phyloP scores from a whole-genome alignment of 2,888 invertebrate genomes.

The Onchidella celtica region DNA sequence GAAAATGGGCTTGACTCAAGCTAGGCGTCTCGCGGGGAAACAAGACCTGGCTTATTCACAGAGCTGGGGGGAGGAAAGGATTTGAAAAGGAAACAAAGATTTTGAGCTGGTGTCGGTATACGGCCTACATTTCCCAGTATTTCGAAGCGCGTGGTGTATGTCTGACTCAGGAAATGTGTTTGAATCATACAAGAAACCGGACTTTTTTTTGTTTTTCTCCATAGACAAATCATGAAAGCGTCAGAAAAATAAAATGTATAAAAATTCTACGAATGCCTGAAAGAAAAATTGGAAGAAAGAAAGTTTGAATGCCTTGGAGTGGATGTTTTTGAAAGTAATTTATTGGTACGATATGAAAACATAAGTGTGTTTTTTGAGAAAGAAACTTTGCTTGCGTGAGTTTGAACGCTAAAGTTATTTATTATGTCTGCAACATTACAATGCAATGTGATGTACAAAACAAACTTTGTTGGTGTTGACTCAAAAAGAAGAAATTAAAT shows the following conservation, averaged over 20 bases:
- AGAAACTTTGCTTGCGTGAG: not conserved
- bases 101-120: not conserved
- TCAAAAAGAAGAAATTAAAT: not conserved
- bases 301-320: too few species aligned
- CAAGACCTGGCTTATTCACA: too few species aligned
- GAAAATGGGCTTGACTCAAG: not conserved
- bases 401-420: too few species aligned
- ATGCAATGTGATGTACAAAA: constrained; percentile 21
- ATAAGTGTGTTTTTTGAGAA: not conserved
- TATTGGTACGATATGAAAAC: too few species aligned
- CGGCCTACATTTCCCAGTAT: not conserved
- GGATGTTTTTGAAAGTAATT: too few species aligned
- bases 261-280: too few species aligned
- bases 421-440: constrained; percentile 3
- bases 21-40: not conserved
- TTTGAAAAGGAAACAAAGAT: not conserved
- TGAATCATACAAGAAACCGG: too few species aligned
- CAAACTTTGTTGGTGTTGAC: constrained; percentile 5
- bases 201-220: not conserved
- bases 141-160: not conserved
- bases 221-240: too few species aligned
- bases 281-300: too few species aligned
- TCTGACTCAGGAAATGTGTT: too few species aligned
- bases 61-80: not conserved
- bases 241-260: too few species aligned